Percentiles rank a stretch among this genome's conserved stretches.
These are phyloP conservation scores for Halcyon malimbica DNA, from an alignment of 2,113 vertebrate genomes.

Conservation along the genomic window DNA sequence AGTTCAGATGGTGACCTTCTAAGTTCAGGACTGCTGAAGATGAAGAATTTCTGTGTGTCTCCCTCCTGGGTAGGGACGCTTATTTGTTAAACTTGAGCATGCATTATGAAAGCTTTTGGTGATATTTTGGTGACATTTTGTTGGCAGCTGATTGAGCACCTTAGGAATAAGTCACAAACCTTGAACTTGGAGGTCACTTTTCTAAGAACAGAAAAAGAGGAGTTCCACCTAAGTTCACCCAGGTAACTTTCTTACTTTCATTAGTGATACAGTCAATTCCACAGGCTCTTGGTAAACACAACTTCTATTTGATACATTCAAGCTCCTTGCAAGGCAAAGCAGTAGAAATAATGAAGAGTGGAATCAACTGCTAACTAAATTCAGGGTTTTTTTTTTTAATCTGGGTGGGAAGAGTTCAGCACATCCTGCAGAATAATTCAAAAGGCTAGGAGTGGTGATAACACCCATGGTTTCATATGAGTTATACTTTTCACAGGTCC, in stretches of 20 bases:
- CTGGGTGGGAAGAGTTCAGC: too few species aligned
- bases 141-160: not conserved
- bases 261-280: not conserved
- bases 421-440: too few species aligned
- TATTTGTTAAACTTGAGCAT: not conserved
- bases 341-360: too few species aligned
- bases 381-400: too few species aligned
- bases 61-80: rapidly evolving
- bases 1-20: not conserved
- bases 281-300: not conserved
- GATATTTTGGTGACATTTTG: not conserved
- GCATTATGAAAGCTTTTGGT: not conserved
- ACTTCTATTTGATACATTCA: not conserved
- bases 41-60: not conserved
- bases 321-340: too few species aligned
- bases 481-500: too few species aligned
- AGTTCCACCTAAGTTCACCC: not conserved
- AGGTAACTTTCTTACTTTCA: not conserved
- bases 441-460: too few species aligned
- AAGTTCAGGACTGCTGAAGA: not conserved
- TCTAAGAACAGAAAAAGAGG: not conserved
- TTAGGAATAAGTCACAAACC: not conserved
- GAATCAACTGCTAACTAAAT: too few species aligned
- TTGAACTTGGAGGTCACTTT: not conserved
- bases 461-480: too few species aligned